phyloP scores from a whole-genome alignment of 1,140 invertebrate species.

The Tribolium castaneum region DNA sequence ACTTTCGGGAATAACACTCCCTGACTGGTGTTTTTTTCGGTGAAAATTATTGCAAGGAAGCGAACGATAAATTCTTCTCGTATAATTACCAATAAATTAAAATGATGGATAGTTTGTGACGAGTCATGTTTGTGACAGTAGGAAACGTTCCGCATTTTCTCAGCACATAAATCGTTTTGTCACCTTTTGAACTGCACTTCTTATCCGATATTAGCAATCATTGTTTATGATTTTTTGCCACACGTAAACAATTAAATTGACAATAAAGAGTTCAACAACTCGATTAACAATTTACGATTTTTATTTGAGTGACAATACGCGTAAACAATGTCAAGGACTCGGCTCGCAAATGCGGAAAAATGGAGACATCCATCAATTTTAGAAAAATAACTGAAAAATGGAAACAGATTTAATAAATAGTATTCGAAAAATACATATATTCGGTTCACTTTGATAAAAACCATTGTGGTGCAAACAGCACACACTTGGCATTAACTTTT shows the following conservation, averaged over 20 bases:
- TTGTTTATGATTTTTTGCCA: background rate
- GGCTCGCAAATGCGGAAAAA: background rate
- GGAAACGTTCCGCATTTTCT: background rate
- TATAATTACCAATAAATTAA: background rate
- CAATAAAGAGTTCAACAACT: background rate
- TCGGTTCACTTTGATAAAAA: too few species aligned
- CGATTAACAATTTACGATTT: background rate
- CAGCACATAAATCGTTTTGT: background rate
- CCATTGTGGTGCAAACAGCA: too few species aligned
- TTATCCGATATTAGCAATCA: background rate
- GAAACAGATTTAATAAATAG: too few species aligned
- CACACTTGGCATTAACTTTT: too few species aligned
- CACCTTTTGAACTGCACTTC: background rate
- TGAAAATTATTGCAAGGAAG: background rate
- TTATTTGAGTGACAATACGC: background rate
- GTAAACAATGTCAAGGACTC: background rate
- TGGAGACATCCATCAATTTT: background rate
- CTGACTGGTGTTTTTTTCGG: background rate
- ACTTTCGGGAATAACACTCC: background rate
- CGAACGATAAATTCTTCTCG: background rate
- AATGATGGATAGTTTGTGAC: background rate
- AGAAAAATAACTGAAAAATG: too few species aligned
- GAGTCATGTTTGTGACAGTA: background rate
- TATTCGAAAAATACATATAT: too few species aligned
- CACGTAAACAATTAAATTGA: background rate